Percentiles rank a stretch among this genome's conserved stretches.
phyloP scores from a whole-genome alignment of 2,113 vertebrate species.

The Myocastor coypus region DNA sequence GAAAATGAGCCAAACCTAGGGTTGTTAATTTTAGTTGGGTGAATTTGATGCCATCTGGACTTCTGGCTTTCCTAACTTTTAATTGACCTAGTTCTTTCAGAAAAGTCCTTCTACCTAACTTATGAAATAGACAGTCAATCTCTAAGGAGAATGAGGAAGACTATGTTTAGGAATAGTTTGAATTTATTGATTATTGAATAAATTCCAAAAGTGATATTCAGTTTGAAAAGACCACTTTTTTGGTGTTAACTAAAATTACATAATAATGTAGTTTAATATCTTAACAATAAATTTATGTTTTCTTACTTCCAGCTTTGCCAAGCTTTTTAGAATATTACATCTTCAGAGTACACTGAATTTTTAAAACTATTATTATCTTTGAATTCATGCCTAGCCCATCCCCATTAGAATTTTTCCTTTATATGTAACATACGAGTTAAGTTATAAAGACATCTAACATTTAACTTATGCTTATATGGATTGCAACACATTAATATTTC shows the following conservation, averaged over 20 bases:
- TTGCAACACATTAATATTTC: conserved; percentile 32
- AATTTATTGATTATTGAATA: not conserved
- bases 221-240: not conserved
- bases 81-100: conserved; percentile 78
- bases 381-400: not conserved
- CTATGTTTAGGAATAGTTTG: not conserved
- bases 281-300: not conserved
- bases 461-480: conserved; percentile 29
- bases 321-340: not conserved
- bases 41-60: conserved; percentile 83
- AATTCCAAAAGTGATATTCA: not conserved
- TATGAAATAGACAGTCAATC: not conserved
- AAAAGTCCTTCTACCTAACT: conserved; percentile 57
- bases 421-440: not conserved
- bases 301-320: not conserved
- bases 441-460: not conserved
- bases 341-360: not conserved
- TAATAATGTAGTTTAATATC: not conserved
- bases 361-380: not conserved
- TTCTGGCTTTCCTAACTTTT: conserved; percentile 80
- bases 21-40: conserved; percentile 82
- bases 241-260: not conserved
- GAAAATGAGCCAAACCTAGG: conserved; percentile 72
- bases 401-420: not conserved
- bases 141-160: not conserved